Base-by-base conservation (phyloP, 2,888 invertebrate genomes). In the Ectemnius lituratus region DNA sequence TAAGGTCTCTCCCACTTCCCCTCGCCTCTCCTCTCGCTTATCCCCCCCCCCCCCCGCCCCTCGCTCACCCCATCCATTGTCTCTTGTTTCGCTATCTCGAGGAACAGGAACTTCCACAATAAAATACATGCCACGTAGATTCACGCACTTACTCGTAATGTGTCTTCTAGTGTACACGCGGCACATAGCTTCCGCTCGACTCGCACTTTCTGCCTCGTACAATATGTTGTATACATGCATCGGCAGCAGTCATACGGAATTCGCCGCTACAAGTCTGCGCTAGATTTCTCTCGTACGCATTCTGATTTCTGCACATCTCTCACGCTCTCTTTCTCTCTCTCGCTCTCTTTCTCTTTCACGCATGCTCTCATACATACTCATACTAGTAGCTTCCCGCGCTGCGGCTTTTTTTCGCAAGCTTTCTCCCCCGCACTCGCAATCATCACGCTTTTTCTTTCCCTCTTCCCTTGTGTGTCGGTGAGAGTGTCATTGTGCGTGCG, bases 21-120 rank as follows among this genome's bases (percentile, higher is more conserved):
- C 23, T 27, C 14, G 14, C 16, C 47, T 62, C 13, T 56, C 27
- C 56, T 14, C 14, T 27, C 45, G 20, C 23, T 18, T 16, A 20
- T 47, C 67, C 11, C 14, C 45, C 18, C 23, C 27, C 11, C 37
- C 47, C 62, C 46, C 46, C 14, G 20, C 61, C 11, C 47, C 49
- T 27, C 2, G 3, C 23, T 20, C 52, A 11, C 60, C 52, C 52
- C 56, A 27, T 49, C 37, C 73, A 62, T 56, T 61, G 72, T 76
- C 58, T 78, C 74, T 76, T 79, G 8, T 37, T 67, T 64, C 67
- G 65, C 64, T 72, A 68, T 73, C 82, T 87, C 85, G 86, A 88
- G 87, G 88, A 88, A 88, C 85, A 89, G 89, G 88, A 89, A 90
- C 89, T 88, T 90, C 86, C 90, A 66, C 74, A 73, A 87, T 87